Evolutionary conservation across 2,797 vertebrate genomes (phyloP).

Genomic region (Mallotus villosus): DNA sequence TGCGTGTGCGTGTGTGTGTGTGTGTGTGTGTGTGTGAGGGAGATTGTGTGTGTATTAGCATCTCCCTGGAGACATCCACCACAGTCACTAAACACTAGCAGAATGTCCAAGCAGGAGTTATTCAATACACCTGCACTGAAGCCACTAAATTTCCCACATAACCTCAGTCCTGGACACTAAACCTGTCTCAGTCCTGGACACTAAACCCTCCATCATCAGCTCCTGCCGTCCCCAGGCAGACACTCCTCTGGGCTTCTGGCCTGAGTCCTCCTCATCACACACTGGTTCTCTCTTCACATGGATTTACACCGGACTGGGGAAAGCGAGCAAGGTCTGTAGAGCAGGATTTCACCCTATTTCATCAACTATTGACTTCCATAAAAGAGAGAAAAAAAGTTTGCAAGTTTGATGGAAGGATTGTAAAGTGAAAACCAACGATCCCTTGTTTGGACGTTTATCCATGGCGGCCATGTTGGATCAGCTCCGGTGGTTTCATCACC

Average conservation of each 20-base stretch:
- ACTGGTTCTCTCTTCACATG: background rate
- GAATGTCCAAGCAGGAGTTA: conserved; percentile 22
- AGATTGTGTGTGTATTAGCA: background rate
- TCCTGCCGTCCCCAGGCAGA: background rate
- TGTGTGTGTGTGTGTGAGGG: conserved; percentile 13
- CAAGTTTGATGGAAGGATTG: background rate
- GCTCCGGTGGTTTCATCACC: conserved; percentile 39
- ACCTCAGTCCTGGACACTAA: too few relatives aligned
- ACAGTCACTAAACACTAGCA: conserved; percentile 33
- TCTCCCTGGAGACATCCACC: conserved; percentile 45
- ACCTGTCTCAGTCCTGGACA: background rate
- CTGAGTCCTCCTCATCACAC: background rate
- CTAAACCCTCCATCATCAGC: background rate
- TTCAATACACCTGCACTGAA: conserved; percentile 16
- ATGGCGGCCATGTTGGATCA: conserved; percentile 51
- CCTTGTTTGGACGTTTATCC: background rate
- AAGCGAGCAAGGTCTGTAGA: background rate
- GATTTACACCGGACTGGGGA: background rate
- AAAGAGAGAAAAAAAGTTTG: background rate
- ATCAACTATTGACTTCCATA: background rate
- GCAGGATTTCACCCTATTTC: background rate
- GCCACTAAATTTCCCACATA: background rate
- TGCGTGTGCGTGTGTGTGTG: conserved; percentile 10
- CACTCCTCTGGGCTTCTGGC: background rate
- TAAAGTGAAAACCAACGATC: too few relatives aligned